Evolutionary conservation across 2,113 vertebrate species (phyloP).

Genomic region (Prochilodus magdalenae): DNA sequence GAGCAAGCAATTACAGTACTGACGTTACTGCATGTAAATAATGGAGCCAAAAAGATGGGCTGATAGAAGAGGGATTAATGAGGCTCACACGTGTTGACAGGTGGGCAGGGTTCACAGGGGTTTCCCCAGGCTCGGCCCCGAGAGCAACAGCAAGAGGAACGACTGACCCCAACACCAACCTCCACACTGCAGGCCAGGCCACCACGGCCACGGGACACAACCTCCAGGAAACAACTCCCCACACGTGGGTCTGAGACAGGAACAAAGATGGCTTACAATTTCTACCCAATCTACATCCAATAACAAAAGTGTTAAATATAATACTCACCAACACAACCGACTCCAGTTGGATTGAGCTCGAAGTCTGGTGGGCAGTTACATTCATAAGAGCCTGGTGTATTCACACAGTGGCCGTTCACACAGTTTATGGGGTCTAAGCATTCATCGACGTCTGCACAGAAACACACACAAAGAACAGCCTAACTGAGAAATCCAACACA

Average conservation of each 20-base stretch:
- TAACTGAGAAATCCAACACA: no score
- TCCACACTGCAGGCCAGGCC: constrained; percentile 83
- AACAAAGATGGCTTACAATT: background rate
- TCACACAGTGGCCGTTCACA: constrained; percentile 85
- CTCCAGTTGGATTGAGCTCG: constrained; percentile 85
- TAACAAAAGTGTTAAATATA: background rate
- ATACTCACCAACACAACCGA: constrained; percentile 86
- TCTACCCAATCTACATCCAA: background rate
- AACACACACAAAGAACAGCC: background rate
- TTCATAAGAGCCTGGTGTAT: constrained; percentile 83
- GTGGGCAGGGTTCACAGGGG: constrained; percentile 83
- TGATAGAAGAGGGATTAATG: background rate
- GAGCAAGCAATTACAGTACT: no score
- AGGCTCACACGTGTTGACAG: constrained; percentile 83
- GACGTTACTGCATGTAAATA: no score
- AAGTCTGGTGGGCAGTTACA: constrained; percentile 87
- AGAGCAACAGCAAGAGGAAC: constrained; percentile 86
- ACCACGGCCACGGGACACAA: constrained; percentile 73
- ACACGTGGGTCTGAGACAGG: constrained; percentile 77
- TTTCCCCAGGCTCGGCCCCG: constrained; percentile 85
- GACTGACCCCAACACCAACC: constrained; percentile 83
- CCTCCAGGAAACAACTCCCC: constrained; percentile 84
- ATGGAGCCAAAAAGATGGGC: no score
- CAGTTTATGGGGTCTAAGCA: constrained; percentile 86
- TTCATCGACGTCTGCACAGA: constrained; percentile 82